These are phyloP conservation scores for Amphilophus citrinellus DNA, from an alignment of 2,113 vertebrate genomes.

Conservation along the genomic window DNA sequence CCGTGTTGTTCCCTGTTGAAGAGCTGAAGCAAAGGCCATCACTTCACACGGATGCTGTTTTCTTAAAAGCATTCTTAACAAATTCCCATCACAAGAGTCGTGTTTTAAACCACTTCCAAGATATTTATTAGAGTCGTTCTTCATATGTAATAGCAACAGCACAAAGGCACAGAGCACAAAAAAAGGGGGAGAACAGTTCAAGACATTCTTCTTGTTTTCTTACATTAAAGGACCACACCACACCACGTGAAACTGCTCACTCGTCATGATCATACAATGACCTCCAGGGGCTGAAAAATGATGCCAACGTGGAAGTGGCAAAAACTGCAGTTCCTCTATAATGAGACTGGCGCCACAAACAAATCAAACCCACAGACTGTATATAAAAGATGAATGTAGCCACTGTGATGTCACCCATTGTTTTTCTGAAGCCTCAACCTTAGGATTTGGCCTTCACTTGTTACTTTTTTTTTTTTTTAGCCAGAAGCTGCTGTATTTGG, in stretches of 20 bases:
- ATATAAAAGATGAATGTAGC: not conserved
- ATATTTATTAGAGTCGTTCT: conserved; percentile 3
- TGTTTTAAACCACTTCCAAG: not conserved
- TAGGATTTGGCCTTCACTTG: not conserved
- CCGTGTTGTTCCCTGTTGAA: not conserved
- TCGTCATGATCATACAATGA: not conserved
- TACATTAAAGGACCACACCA: not conserved
- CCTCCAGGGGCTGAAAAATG: not conserved
- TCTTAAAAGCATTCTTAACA: not conserved
- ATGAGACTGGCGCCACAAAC: not conserved
- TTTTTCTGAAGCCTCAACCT: not conserved
- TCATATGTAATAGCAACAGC: not conserved
- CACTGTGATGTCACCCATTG: not conserved
- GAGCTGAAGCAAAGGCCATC: conserved; percentile 29
- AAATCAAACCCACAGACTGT: not conserved
- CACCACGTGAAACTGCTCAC: not conserved
- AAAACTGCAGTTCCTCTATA: not conserved
- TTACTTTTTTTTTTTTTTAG: not conserved
- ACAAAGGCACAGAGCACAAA: not conserved
- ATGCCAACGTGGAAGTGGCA: not conserved
- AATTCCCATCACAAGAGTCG: not conserved
- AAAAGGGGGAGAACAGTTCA: not conserved
- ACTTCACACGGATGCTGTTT: not conserved
- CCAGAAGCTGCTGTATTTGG: not conserved
- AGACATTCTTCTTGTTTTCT: not conserved